phyloP scores from a whole-genome alignment of 2,113 vertebrate species.

The Nerophis ophidion region DNA sequence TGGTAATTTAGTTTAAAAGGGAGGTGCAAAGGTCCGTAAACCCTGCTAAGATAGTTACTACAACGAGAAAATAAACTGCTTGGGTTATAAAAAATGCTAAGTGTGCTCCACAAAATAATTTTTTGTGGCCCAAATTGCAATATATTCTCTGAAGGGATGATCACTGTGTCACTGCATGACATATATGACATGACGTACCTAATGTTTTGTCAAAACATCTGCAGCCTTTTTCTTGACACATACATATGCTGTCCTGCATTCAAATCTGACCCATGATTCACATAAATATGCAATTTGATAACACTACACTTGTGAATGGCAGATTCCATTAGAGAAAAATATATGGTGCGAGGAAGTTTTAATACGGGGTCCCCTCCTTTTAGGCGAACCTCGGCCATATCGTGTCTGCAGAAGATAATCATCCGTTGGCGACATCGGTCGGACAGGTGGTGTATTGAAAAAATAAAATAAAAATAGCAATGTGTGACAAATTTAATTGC shows the following conservation, averaged over 20 bases:
- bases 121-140: no score
- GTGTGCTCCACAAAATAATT: no score
- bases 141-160: no score
- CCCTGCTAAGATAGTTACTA: no score
- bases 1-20: no score
- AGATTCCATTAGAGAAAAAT: slow-evolving; percentile 13
- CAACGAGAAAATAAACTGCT: no score
- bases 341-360: neutral
- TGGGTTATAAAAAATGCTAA: no score
- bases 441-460: slow-evolving; percentile 7
- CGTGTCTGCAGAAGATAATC: slow-evolving; percentile 17
- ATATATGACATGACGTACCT: no score
- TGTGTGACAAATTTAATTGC: slow-evolving; percentile 16
- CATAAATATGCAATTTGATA: slow-evolving; percentile 9
- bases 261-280: neutral
- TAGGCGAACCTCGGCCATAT: slow-evolving; percentile 5
- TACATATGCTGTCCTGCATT: neutral
- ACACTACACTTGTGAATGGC: slow-evolving; percentile 9
- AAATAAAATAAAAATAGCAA: slow-evolving; percentile 12
- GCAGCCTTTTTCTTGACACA: neutral
- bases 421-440: slow-evolving; percentile 20
- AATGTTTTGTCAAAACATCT: no score
- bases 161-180: no score
- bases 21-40: no score
- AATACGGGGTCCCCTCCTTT: neutral